Base-by-base conservation (phyloP, 2,113 vertebrate species). In the Nannobrachium achirus region DNA sequence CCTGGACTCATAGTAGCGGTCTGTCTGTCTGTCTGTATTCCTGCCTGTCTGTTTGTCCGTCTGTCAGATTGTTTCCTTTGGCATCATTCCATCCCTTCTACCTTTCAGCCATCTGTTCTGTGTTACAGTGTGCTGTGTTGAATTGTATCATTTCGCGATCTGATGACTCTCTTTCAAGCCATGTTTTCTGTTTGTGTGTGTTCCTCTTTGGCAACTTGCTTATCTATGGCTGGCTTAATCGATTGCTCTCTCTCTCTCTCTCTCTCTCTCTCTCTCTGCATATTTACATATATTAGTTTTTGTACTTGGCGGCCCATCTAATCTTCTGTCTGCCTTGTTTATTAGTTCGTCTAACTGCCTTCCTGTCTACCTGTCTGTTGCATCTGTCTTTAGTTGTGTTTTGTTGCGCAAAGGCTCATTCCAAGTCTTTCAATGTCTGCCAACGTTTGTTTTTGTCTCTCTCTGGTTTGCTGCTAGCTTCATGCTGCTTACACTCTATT, bases 401-500 rank as follows among this genome's bases (percentile, higher is more conserved):
- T 3, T 33, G 25, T 5, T 33, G 25, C 3, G 3, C 25, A 33
- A 33, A 33, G 25, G 25, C 25, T 33, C 25, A 33, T 33, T 33
- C 25, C 25, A 33, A 33, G 25, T 33, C 3, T 33, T 33, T 33
- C 25, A 33, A 5, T 33, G 25, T 33, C 25, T 33, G 25, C 25
- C 25, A 33, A 33, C 25, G 3, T 33, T 4, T 78, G 79, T 66
- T 70, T 66, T 75, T 20, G 58, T 45, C 6, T 45, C 7, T 60
- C 18, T 61, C 15, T 25, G 25, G 13, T 25, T n/a, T 53, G 83
- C 71, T 33, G 74, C 76, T 51, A 6, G 65, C 78, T 76, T 81
- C 56, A 62, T 16, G 85, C 83, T 89, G 85, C 83, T 89, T 72
- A 87, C 8, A 9, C 63, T 73, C 71, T 77, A 81, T 76, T 61